Evolutionary conservation across 2,113 vertebrate species (phyloP), one percentile per base, ranked within the genome.

Genomic region (Neolamprologus tretocephalus): DNA sequence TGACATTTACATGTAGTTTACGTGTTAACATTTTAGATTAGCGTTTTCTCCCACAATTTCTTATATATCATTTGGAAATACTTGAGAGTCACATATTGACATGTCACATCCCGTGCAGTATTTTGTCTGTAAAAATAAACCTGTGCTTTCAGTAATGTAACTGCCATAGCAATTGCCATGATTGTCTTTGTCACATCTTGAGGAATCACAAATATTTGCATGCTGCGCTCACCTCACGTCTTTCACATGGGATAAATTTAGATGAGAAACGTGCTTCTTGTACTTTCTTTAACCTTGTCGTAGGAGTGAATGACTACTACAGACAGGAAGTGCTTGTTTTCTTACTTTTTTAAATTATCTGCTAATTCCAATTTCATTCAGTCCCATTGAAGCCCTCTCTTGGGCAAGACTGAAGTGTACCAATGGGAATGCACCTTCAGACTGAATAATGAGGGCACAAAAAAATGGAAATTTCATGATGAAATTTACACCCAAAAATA

Each of bases 381-480:
- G 26, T 83, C 81, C 58, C 66, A 49, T 81, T 94, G 80, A 91
- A 83, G 51, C 57, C 75, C 57, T 81, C 71, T 93, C 85, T 89
- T 63, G 61, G 84, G 87, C 87, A 85, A 82, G 81, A 57, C 75
- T 80, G 82, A 91, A 66, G 87, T 78, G 83, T 5, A 81, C 86
- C 87, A 3, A 45, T 66, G 90, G 68, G 92, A 89, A 47, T 87
- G 54, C 78, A 90, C 83, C 80, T 89, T 84, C 87, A 63, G 54
- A 88, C 82, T 90, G 86, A 87, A 85, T 89, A 93, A 93, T 90
- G 86, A 91, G 61, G 31, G 58, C 84, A 78, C 71, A 63, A 73
- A 57, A 87, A 87, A 92, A 93, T 90, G 86, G 87, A 93, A 93
- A 93, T 91, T 93, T 89, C 92, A 89, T 91, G 89, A 94, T 91